These are phyloP conservation scores for Pachypsylla venusta DNA, from an alignment of 1,140 invertebrate genomes.

Conservation along the genomic window DNA sequence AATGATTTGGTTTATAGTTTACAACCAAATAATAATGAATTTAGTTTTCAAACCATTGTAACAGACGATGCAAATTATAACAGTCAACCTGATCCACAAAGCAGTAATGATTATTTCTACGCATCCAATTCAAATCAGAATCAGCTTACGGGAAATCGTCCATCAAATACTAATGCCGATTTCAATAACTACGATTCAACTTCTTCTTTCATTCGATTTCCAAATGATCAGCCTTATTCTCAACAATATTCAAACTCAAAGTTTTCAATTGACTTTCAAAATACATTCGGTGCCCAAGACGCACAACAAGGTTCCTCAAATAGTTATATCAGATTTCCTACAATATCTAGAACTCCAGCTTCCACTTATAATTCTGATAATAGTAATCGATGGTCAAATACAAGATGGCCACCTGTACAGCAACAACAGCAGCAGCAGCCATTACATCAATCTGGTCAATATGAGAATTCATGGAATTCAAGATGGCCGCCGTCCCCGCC, in stretches of 20 bases:
- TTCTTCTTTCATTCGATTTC: neutral
- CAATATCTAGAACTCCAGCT: neutral
- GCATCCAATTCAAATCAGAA: neutral
- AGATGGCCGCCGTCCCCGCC: neutral
- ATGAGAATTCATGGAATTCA: constrained; percentile 1
- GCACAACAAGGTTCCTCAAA: neutral
- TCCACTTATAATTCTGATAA: neutral
- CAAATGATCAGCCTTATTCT: neutral
- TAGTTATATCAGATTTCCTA: constrained; percentile 1
- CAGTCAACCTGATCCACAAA: too few species aligned
- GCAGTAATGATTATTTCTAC: too few species aligned
- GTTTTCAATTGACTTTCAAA: neutral
- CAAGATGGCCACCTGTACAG: neutral
- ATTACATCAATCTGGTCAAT: neutral
- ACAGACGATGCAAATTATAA: too few species aligned
- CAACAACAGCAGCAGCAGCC: too few species aligned
- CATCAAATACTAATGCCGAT: too few species aligned
- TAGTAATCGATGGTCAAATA: neutral
- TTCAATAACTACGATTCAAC: neutral
- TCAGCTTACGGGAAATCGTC: too few species aligned
- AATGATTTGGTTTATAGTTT: constrained; percentile 1
- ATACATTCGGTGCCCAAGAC: neutral
- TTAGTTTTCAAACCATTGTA: too few species aligned
- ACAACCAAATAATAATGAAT: neutral
- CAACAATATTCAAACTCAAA: neutral